Base-by-base conservation (phyloP, 35 echinoderm and acorn worm species). In the Apostichopus parvimensis region DNA sequence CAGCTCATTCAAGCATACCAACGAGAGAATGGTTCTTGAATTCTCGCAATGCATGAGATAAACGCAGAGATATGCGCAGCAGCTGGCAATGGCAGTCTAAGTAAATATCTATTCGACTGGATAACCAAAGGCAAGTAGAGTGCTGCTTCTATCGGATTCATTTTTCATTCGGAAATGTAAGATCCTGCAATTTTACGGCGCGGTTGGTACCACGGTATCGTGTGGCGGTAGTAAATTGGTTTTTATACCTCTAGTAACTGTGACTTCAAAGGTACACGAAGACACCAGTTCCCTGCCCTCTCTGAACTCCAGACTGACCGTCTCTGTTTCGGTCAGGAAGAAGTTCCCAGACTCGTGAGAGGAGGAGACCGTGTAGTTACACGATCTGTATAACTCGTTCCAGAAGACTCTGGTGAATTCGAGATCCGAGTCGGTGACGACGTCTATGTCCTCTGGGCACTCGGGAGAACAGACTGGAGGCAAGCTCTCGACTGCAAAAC, bases 301-400 rank as follows among this genome's bases (percentile, higher is more conserved):
- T 84, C 53, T 58, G 14, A 84, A 84, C 17, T 58, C 18, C 81
- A 84, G 24, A 5, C 25, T 60, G 54, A 84, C 55, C 17, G 13
- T 18, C 22, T 84, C 18, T 12, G 12, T 9, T 56, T 57, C 81
- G 57, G 20, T 17, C n/a, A 58, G 20, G 14, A 60, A 84, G 17
- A 58, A 22, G 17, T 21, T 84, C 0, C 81, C 81, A 58, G 81
- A 84, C 56, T 22, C 11, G 13, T 84, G 81, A 6, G 81, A 84
- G 20, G 81, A 57, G 81, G 11, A 23, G 18, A 58, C 15, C 8
- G 81, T 84, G 81, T 84, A 84, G n/a, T 84, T 84, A 14, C 81
- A 84, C 1, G 81, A 21, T 52, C 17, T 84, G 10, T 54, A 84
- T 55, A 84, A 59, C 17, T 58, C 54, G 81, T 84, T 84, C 81